Evolutionary conservation across 1,140 invertebrate genomes (phyloP).

Genomic region (Gonioctena quinquepunctata): DNA sequence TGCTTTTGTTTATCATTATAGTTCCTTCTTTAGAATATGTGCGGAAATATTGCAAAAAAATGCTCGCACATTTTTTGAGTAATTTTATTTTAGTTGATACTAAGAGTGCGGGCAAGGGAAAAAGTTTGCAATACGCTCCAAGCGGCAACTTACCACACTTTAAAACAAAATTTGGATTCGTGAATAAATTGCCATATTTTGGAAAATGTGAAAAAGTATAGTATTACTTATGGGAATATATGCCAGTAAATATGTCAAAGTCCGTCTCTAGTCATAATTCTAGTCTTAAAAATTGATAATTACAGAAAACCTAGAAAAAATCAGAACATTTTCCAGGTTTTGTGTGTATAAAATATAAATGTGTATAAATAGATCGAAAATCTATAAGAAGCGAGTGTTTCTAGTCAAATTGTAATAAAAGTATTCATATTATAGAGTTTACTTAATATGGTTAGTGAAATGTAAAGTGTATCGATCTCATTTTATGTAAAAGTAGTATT

Average conservation of each 20-base stretch:
- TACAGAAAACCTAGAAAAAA: not conserved
- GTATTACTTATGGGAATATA: not conserved
- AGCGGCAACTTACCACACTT: constrained; percentile 47
- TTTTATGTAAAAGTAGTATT: no score
- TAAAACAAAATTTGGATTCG: not conserved
- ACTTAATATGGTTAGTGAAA: not conserved
- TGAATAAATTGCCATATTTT: not conserved
- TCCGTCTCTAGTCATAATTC: constrained; percentile 5
- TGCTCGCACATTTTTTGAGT: constrained; percentile 8
- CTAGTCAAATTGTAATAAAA: constrained; percentile 18
- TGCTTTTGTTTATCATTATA: constrained; percentile 1
- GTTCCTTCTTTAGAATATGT: not conserved
- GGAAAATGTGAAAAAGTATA: not conserved
- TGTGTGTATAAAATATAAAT: not conserved
- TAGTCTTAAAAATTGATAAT: not conserved
- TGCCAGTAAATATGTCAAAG: constrained; percentile 1
- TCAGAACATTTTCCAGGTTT: not conserved
- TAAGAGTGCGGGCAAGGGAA: constrained; percentile 52
- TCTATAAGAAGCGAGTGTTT: constrained; percentile 21
- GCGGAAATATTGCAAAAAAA: constrained; percentile 3
- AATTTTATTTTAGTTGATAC: not conserved
- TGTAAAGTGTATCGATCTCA: no score
- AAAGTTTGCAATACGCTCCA: constrained; percentile 55
- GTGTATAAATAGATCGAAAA: constrained; percentile 6
- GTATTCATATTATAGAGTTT: not conserved